Evolutionary conservation across 2,797 vertebrate genomes (phyloP).

Genomic region (Chiroxiphia lanceolata): DNA sequence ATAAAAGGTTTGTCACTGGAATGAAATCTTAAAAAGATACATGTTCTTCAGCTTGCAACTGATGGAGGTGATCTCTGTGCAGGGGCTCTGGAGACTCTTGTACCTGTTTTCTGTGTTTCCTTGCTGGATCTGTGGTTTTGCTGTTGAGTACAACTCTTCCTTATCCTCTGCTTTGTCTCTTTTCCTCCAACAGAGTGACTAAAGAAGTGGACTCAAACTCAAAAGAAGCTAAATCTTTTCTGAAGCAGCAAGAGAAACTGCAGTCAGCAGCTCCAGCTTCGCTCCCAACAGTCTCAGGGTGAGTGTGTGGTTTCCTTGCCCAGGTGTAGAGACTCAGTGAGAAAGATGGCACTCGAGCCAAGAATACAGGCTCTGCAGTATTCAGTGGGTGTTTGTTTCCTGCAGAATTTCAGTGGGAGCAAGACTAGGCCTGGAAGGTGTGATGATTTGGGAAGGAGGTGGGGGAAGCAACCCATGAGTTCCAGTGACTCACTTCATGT

Average conservation of each 20-base stretch:
- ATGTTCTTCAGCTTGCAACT: not conserved
- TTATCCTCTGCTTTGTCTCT: not conserved
- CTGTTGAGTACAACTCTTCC: not conserved
- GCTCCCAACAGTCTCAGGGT: conserved; percentile 74
- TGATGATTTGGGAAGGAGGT: not conserved
- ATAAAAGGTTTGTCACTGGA: not conserved
- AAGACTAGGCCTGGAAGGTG: not conserved
- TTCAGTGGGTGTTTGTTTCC: not conserved
- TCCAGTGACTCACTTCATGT: not conserved
- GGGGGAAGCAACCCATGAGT: not conserved
- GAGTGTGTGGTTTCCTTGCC: conserved; percentile 41
- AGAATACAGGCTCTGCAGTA: not conserved
- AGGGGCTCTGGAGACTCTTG: not conserved
- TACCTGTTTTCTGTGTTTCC: not conserved
- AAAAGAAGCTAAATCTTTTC: conserved; percentile 87
- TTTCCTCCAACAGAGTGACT: conserved; percentile 80
- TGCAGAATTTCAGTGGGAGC: not conserved
- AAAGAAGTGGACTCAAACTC: conserved; percentile 90
- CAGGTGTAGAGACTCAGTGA: rapidly evolving
- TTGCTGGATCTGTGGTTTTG: not conserved
- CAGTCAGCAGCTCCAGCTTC: conserved; percentile 18
- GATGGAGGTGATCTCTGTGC: not conserved
- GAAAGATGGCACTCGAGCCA: not conserved
- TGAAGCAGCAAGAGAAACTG: conserved; percentile 80
- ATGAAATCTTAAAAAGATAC: not conserved